These are phyloP conservation scores for Calidris pugnax DNA, from an alignment of 2,113 vertebrate species.

Conservation along the genomic window DNA sequence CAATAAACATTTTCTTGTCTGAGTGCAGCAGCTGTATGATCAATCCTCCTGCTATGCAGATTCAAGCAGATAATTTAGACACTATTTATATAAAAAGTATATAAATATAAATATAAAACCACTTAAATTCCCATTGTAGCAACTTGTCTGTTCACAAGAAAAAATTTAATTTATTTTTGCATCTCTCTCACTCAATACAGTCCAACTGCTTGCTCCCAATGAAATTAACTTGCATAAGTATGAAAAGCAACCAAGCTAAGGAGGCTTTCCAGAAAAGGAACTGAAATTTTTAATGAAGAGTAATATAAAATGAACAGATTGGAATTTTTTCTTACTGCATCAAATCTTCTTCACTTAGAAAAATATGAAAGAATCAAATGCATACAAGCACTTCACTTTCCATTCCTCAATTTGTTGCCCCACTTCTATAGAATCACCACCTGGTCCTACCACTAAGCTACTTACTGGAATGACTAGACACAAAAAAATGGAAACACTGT, in stretches of 20 bases:
- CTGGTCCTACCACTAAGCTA: not conserved
- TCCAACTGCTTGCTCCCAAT: not conserved
- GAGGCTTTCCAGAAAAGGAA: not conserved
- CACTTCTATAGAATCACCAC: not conserved
- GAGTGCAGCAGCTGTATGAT: not conserved
- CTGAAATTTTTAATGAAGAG: not conserved
- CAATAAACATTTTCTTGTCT: not conserved
- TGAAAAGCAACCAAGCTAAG: not conserved
- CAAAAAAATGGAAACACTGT: not conserved
- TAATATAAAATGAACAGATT: not conserved
- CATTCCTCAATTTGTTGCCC: not conserved
- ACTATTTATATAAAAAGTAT: not conserved
- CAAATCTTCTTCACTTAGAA: not conserved
- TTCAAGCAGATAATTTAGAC: not conserved
- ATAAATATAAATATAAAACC: not conserved
- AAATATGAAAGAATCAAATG: not conserved
- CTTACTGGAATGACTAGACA: not conserved
- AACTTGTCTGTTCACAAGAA: not conserved
- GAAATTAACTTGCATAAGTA: not conserved
- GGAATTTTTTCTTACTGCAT: not conserved
- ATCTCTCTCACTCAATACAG: not conserved
- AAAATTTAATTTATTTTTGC: not conserved
- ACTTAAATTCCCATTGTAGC: not conserved
- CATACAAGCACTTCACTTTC: not conserved
- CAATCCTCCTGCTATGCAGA: not conserved